Conservation (phyloP, 1,140 invertebrate species). For the Hyposmocoma kahamanoa region DNA sequence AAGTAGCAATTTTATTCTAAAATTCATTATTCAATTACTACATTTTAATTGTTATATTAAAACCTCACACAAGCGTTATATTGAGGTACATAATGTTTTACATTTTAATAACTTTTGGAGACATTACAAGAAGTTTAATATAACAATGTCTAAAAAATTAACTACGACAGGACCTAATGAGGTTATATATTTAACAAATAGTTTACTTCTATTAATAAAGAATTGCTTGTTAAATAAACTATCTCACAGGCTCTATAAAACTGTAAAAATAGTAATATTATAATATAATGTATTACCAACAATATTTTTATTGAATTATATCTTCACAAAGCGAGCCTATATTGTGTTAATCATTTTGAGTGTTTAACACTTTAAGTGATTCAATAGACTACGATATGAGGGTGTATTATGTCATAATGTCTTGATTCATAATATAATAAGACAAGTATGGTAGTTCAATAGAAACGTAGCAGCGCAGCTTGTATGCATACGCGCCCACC, state of each 20-base stretch:
- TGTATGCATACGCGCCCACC: no score
- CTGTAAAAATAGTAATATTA: no score
- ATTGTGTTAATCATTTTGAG: no score
- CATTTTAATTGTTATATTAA: neutral
- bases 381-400: no score
- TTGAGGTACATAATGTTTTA: neutral
- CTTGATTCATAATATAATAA: no score
- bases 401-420: no score
- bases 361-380: no score
- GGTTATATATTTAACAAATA: neutral
- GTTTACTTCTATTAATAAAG: neutral
- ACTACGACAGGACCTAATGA: neutral
- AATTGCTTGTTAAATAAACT: neutral
- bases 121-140: no score
- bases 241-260: neutral
- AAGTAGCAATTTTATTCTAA: neutral
- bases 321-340: neutral
- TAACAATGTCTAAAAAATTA: no score
- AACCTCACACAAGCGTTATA: neutral
- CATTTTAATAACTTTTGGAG: neutral
- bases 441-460: no score
- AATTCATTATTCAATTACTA: neutral
- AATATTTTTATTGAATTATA: no score
- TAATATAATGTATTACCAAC: neutral
- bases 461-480: no score